phyloP scores from a whole-genome alignment of 2,113 vertebrate species.

The Labeo catla region DNA sequence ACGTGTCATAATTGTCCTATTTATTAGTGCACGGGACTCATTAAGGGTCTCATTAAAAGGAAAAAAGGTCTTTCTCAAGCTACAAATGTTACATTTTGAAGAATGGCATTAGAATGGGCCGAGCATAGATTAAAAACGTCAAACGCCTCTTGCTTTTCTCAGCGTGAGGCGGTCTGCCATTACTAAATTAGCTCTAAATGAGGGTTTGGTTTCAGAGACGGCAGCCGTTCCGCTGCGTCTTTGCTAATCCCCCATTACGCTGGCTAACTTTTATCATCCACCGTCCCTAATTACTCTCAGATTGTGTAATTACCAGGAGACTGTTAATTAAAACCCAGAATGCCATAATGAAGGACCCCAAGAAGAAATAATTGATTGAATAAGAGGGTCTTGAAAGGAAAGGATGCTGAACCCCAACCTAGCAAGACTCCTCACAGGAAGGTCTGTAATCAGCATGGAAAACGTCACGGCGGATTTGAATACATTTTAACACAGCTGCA shows the following conservation, averaged over 20 bases:
- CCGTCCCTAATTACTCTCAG: slow-evolving; percentile 53
- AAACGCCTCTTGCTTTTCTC: slow-evolving; percentile 8
- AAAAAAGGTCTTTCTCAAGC: neutral
- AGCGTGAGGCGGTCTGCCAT: slow-evolving; percentile 50
- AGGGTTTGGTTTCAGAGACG: slow-evolving; percentile 45
- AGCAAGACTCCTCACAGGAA: neutral
- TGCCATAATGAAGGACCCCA: slow-evolving; percentile 45
- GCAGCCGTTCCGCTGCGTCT: slow-evolving; percentile 51
- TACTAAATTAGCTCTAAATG: slow-evolving; percentile 52
- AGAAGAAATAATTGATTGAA: slow-evolving; percentile 48
- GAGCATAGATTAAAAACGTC: slow-evolving; percentile 37
- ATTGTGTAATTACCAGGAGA: slow-evolving; percentile 60
- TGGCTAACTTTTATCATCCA: slow-evolving; percentile 55
- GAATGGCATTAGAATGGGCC: neutral
- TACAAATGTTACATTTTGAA: slow-evolving; percentile 21
- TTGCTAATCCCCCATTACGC: slow-evolving; percentile 58
- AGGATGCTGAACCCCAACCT: slow-evolving; percentile 20
- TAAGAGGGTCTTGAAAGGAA: slow-evolving; percentile 32
- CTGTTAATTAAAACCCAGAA: slow-evolving; percentile 59
- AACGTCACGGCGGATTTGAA: neutral
- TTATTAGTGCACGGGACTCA: neutral
- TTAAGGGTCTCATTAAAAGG: slow-evolving; percentile 6
- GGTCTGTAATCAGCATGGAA: neutral
- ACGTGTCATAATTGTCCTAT: slow-evolving; percentile 17
- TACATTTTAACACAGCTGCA: neutral